phyloP scores from a whole-genome alignment of 2,888 invertebrate species.

The Camponotus fellah region DNA sequence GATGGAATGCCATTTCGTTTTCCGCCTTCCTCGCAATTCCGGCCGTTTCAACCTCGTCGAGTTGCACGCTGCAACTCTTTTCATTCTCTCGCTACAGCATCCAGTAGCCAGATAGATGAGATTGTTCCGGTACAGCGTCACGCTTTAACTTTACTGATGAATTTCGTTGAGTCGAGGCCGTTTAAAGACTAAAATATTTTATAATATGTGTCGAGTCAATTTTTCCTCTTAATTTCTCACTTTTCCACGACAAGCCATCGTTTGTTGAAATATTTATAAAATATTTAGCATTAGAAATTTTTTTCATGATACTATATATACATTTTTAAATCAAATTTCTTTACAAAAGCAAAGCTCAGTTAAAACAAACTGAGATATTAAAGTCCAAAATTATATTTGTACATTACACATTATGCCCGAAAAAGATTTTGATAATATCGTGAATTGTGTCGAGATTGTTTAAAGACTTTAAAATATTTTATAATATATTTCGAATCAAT shows the following conservation, averaged over 20 bases:
- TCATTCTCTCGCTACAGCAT: constrained; percentile 17
- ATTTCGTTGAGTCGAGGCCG: not conserved
- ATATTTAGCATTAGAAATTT: not conserved
- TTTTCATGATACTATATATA: not conserved
- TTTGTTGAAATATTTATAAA: not conserved
- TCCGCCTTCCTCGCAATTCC: constrained; percentile 39
- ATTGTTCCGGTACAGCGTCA: constrained; percentile 54
- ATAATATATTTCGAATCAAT: no score
- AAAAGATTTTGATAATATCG: constrained; percentile 6
- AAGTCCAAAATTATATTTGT: not conserved
- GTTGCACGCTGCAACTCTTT: constrained; percentile 31
- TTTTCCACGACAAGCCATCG: not conserved
- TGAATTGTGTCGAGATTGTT: no score
- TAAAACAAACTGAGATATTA: not conserved
- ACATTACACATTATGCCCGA: not conserved
- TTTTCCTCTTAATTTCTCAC: not conserved
- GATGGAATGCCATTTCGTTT: constrained; percentile 68
- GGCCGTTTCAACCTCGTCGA: constrained; percentile 25
- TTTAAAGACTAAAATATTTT: not conserved
- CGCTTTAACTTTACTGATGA: constrained; percentile 31
- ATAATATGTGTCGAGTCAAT: not conserved
- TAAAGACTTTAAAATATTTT: no score
- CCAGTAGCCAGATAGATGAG: constrained; percentile 61
- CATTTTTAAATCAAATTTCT: not conserved
- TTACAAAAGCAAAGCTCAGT: not conserved